Evolutionary conservation across 2,888 invertebrate genomes (phyloP), one percentile per base, ranked within the genome.

Genomic region (Crematogaster levior): DNA sequence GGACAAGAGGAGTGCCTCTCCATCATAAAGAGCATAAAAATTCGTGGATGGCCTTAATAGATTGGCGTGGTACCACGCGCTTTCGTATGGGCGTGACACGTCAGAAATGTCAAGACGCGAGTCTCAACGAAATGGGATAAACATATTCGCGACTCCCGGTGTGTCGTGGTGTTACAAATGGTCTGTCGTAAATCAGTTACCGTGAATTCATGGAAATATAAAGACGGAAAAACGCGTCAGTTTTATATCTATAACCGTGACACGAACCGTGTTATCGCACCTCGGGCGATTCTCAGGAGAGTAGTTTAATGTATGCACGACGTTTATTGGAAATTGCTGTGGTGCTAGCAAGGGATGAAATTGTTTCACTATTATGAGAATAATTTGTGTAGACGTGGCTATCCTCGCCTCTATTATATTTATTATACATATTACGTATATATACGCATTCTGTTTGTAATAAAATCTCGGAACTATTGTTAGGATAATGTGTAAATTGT

Each of bases 261-360:
- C n/a, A 27, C n/a, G 12, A 4, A 51, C 21, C 70, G 15, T 43
- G 30, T 65, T 53, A 77, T 66, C 53, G 65, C 51, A 21, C 10
- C 12, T 12, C 70, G 40, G 6, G 1, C 24, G 15, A 68, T 77
- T 56, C 40, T 66, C 70, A 12, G 27, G 70, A 21, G 77, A 56
- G 21, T 53, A 53, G 53, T 53, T 77, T 43, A 77, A 40, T 30
- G 53, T 27, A 27, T 7, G 27, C 18, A 40, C 51, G 27, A 68
- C 30, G 40, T 56, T 77, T 77, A 77, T 77, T 77, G 77, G 53
- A 77, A 77, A 77, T 77, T 77, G 70, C 56, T 37, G 53, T 68
- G 21, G 27, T 3, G 21, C 21, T 15, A 9, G 27, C 30, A n/a
- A 75, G n/a, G 27, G 56, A 61, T 18, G 60, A 30, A 77, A 77